Evolutionary conservation across 2,113 vertebrate genomes (phyloP).

Genomic region (Diphyllodes magnificus): DNA sequence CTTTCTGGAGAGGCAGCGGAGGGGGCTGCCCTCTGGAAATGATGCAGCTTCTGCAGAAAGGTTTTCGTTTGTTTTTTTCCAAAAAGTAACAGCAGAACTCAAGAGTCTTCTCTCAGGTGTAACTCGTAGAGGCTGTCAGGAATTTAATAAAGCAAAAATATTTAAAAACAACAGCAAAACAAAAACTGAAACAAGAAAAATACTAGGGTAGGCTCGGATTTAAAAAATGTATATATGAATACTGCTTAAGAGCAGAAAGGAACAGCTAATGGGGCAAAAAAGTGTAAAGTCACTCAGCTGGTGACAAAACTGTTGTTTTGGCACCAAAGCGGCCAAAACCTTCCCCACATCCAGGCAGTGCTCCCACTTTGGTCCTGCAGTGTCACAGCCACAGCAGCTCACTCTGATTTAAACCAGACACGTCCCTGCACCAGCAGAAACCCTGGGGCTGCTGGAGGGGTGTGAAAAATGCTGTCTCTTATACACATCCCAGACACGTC

Average conservation of each 20-base stretch:
- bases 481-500: accelerated
- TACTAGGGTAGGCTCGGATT: background rate
- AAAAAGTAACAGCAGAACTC: background rate
- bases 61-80: accelerated
- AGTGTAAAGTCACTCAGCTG: accelerated
- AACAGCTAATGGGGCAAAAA: background rate
- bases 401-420: background rate
- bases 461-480: too few species aligned
- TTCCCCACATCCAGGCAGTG: background rate
- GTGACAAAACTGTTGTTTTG: background rate
- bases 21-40: background rate
- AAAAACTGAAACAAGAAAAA: background rate
- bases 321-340: background rate
- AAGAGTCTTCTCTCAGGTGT: background rate
- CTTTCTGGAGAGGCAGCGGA: background rate
- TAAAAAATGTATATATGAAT: background rate
- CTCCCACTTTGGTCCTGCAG: accelerated
- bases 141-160: background rate
- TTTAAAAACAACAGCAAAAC: background rate
- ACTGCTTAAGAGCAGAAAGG: background rate
- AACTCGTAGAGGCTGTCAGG: accelerated
- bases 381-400: background rate
- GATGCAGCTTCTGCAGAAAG: background rate
- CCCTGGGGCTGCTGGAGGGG: background rate
- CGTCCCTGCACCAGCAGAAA: background rate